Evolutionary conservation across 1,140 invertebrate species (phyloP).

Genomic region (Drosophila repleta): DNA sequence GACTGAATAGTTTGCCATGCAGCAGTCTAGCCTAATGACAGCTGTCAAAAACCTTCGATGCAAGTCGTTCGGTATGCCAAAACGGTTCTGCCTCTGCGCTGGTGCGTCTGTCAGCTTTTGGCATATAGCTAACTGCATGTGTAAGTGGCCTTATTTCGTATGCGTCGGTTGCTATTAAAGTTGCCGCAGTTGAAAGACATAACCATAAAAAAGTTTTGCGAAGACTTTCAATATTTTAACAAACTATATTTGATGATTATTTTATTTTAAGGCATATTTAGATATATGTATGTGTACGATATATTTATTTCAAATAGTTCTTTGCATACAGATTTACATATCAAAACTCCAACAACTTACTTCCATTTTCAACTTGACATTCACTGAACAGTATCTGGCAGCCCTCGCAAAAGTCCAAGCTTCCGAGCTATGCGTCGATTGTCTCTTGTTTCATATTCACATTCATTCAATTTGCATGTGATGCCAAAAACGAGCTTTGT

Average conservation of each 20-base stretch:
- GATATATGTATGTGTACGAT: no score
- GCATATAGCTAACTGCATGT: constrained; percentile 61
- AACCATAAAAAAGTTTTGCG: no score
- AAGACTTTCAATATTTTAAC: no score
- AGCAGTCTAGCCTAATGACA: constrained; percentile 67
- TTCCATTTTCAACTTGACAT: no score
- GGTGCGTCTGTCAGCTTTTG: constrained; percentile 37
- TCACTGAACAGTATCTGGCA: neutral
- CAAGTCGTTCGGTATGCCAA: constrained; percentile 71
- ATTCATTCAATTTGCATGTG: constrained; percentile 67
- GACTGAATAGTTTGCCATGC: constrained; percentile 26
- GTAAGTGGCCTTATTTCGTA: constrained; percentile 50
- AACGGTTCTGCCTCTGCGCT: constrained; percentile 38
- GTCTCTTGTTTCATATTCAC: constrained; percentile 65
- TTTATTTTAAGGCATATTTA: no score
- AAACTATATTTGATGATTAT: no score
- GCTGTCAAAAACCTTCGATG: constrained; percentile 76
- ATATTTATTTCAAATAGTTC: no score
- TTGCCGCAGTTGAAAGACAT: neutral
- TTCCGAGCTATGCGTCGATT: constrained; percentile 38
- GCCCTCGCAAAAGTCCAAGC: constrained; percentile 12
- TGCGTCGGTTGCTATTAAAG: constrained; percentile 1
- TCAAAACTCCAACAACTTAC: no score
- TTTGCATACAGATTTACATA: no score
- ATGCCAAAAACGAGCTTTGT: constrained; percentile 51